Percentiles rank a stretch among this genome's conserved stretches.
phyloP scores from a whole-genome alignment of 2,113 vertebrate genomes.

The Chelonoidis abingdonii region DNA sequence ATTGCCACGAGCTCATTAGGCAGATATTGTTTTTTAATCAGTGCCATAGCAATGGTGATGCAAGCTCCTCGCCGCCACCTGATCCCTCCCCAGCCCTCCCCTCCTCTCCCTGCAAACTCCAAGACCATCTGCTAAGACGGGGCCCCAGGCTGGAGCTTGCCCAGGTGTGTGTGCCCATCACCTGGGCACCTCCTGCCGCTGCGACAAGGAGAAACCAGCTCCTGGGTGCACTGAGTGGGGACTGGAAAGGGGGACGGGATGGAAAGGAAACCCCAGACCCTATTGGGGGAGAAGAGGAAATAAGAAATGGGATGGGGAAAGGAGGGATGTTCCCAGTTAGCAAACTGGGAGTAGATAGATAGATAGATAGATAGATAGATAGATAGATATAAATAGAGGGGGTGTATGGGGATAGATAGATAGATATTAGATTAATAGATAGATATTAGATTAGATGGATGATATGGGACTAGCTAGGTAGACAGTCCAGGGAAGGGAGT shows the following conservation, averaged over 20 bases:
- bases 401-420: background rate
- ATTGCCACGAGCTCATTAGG: constrained; percentile 75
- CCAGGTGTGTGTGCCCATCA: constrained; percentile 69
- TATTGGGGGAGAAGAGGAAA: accelerated
- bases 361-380: accelerated
- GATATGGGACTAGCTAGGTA: background rate
- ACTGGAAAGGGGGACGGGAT: background rate
- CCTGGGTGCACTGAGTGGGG: background rate
- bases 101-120: constrained; percentile 58
- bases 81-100: constrained; percentile 63
- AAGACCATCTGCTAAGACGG: constrained; percentile 73
- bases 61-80: constrained; percentile 71
- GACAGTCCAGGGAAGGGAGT: background rate
- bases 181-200: background rate
- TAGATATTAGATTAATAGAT: too few relatives aligned
- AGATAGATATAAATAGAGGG: accelerated
- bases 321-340: background rate
- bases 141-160: constrained; percentile 67
- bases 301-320: background rate
- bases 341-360: accelerated
- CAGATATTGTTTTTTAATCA: constrained; percentile 77
- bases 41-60: constrained; percentile 78
- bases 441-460: background rate
- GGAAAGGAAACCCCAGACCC: background rate
- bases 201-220: background rate